Conservation (phyloP, 2,113 vertebrate genomes). For the Vimba vimba region DNA sequence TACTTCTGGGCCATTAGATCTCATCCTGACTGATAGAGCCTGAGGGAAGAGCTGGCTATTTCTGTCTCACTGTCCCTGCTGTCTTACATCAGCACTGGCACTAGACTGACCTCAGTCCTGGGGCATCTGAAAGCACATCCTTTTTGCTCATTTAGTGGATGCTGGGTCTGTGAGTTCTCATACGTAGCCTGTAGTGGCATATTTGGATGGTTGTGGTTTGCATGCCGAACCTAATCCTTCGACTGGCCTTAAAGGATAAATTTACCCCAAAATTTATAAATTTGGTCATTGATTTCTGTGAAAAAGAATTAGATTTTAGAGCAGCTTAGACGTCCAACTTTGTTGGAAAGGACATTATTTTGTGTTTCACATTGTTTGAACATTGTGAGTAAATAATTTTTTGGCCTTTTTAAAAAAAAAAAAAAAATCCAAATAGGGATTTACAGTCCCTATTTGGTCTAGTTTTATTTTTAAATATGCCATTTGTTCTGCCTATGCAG, state of each 20-base stretch:
- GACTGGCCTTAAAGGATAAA: not conserved
- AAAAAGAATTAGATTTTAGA: not conserved
- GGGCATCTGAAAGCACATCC: not conserved
- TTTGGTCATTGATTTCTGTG: not conserved
- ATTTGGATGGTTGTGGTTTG: not conserved
- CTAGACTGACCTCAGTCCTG: slow-evolving; percentile 39
- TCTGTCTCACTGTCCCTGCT: slow-evolving; percentile 52
- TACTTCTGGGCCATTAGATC: slow-evolving; percentile 63
- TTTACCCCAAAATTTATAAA: not conserved
- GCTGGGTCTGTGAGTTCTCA: not conserved
- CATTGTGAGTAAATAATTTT: not conserved
- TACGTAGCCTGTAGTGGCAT: not conserved
- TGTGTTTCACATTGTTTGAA: not conserved
- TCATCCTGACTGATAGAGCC: slow-evolving; percentile 52
- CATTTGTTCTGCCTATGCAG: not conserved
- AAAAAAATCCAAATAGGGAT: too few relatives aligned
- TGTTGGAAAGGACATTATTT: not conserved
- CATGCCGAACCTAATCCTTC: not conserved
- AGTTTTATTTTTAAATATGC: not conserved
- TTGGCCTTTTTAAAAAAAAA: too few relatives aligned
- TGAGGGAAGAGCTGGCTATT: slow-evolving; percentile 56
- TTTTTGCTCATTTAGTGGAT: slow-evolving; percentile 25
- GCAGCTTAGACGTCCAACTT: not conserved
- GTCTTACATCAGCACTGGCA: slow-evolving; percentile 51
- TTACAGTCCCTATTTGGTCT: not conserved